Evolutionary conservation across 2,888 invertebrate species (phyloP), one percentile per base, ranked within the genome.

Genomic region (Hydrotaea diabolus): DNA sequence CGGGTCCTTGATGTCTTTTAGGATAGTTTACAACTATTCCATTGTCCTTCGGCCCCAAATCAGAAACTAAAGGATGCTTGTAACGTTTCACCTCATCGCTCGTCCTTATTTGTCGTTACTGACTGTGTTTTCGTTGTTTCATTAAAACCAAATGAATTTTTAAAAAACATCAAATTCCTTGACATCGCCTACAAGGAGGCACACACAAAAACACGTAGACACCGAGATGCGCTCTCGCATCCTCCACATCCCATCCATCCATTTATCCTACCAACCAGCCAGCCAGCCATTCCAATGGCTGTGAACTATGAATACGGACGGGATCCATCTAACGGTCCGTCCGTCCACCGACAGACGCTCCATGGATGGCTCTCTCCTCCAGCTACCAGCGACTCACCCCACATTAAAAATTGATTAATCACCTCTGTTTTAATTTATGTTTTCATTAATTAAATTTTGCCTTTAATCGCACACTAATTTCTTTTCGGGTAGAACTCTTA

Each of bases 401-500:
- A 80, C 39, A 77, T 73, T 66, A 76, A 73, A 76, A 78, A 85
- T 85, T 85, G 75, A 85, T 72, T 81, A 85, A 62, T 79, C 84
- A 81, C 81, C 78, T 81, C 4, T 21, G 43, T 85, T 76, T 73
- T 36, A 75, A 19, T 66, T 66, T 36, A 36, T 49, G 21, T 72
- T 74, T 55, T 72, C 19, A 49, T 72, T 49, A 55, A 21, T 76
- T 64, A 53, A 72, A 71, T 46, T 26, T 55, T 9, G 21, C 76
- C n/a, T n/a, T 13, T 71, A 57, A 46, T 75, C 75, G 7, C 31
- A 31, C 31, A 4, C 3, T 31, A 2, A 31, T 7, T 31, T 4
- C 2, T 31, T 31, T 7, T 31, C 31, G 31, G 31, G 31, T 7
- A 31, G 3, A n/a, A n/a, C n/a, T n/a, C n/a, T n/a, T n/a, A n/a